Evolutionary conservation across 1,140 invertebrate species (phyloP), one percentile per base, ranked within the genome.

Genomic region (Ips typographus): DNA sequence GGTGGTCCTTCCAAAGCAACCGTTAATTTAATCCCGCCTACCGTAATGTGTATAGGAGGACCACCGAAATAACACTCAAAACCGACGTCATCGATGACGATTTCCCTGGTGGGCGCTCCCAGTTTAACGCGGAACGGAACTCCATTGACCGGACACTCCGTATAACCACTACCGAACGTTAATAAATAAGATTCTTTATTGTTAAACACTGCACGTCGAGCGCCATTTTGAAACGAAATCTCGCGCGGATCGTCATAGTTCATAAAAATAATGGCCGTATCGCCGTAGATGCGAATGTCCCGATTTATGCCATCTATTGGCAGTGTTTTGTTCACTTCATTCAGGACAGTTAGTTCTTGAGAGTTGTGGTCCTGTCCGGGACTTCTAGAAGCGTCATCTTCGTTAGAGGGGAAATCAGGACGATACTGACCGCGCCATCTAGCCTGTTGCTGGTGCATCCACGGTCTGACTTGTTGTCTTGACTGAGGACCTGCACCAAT

Each of bases 51-150:
- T 3, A 96, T 87, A 1, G 93, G 89, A 49, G 93, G 90, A 2
- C 95, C 95, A 58, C 95, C 95, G 80, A 98, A 98, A 73, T 91
- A 92, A 77, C 93, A 93, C 76, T 95, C 92, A 75, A 94, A 96
- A 84, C 89, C 92, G 41, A 86, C 84, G 36, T 90, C 90, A 80
- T 98, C 93, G 40, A 98, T 89, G 72, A 91, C 95, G 1, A 99
- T 82, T 80, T 98, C 96, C 61, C 94, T 85, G 0, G 94, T 95
- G 0, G 96, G 96, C 37, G 91, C 92, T 43, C 97, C 96, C 70
- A 98, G 90, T 73, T 90, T 86, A 41, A 99, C 91, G 68, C 89
- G 86, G 77, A 92, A 90, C 4, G 85, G 78, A 79, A 87, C 82
- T 3, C 90, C 90, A 71, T 90, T 89, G 22, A 92, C 85, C 4